A percentile compares a stretch with the other conserved stretches of the same genome.
Conservation (phyloP, 2,797 vertebrate genomes). For the Lutjanus campechanus region DNA sequence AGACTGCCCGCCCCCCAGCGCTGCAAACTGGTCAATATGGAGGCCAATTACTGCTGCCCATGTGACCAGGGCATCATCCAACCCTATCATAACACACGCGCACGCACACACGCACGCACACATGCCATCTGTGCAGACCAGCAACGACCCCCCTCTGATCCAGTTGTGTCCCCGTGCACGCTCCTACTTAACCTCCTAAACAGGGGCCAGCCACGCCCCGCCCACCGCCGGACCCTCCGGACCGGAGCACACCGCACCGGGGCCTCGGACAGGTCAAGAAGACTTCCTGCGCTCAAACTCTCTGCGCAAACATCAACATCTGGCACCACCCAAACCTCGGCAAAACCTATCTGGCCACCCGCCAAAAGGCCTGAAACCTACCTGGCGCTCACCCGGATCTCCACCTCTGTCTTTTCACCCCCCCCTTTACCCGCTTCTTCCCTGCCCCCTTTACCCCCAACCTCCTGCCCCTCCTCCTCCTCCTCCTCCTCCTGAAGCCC, state of each 20-base stretch:
- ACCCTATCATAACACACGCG: slow-evolving; percentile 83
- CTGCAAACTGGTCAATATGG: slow-evolving; percentile 88
- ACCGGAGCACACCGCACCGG: slow-evolving; percentile 20
- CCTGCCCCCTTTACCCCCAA: slow-evolving; percentile 17
- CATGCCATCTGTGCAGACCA: slow-evolving; percentile 85
- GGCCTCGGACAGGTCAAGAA: slow-evolving; percentile 34
- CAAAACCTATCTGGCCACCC: slow-evolving; percentile 53
- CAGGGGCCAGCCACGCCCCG: slow-evolving; percentile 68
- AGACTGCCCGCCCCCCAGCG: slow-evolving; percentile 83
- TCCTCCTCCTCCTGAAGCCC: slow-evolving; percentile 6
- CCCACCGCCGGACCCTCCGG: slow-evolving; percentile 20
- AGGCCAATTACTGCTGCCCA: slow-evolving; percentile 88
- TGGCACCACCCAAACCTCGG: slow-evolving; percentile 49
- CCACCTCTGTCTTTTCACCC: slow-evolving; percentile 44
- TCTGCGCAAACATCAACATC: slow-evolving; percentile 60
- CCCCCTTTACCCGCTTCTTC: slow-evolving; percentile 9
- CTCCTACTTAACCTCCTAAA: slow-evolving; percentile 84
- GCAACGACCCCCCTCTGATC: slow-evolving; percentile 71
- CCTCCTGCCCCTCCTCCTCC: slow-evolving; percentile 19
- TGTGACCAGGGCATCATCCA: slow-evolving; percentile 86
- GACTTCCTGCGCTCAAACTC: slow-evolving; percentile 29
- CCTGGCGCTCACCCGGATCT: slow-evolving; percentile 65
- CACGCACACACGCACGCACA: slow-evolving; percentile 58
- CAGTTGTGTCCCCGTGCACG: slow-evolving; percentile 71
- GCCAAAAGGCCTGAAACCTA: slow-evolving; percentile 65